Evolutionary conservation across 2,888 invertebrate species (phyloP).

Genomic region (Melitaea athalia): DNA sequence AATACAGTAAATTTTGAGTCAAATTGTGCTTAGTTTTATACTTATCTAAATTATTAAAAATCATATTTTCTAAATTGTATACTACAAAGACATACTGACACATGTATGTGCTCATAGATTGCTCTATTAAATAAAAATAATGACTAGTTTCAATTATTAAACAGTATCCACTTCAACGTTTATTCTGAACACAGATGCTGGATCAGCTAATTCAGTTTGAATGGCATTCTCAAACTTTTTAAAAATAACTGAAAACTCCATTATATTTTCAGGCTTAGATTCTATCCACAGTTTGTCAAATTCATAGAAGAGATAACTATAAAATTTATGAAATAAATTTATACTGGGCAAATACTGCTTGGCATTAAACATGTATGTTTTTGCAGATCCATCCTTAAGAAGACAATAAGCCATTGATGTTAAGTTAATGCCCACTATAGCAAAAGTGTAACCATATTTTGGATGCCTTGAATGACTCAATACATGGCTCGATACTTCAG

Average conservation of each 20-base stretch:
- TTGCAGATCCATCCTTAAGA: slow-evolving; percentile 90
- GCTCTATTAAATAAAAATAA: slow-evolving; percentile 18
- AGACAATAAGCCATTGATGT: slow-evolving; percentile 94
- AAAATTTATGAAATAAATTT: slow-evolving; percentile 94
- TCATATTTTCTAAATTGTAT: background rate
- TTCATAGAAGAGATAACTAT: slow-evolving; percentile 95
- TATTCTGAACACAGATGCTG: slow-evolving; percentile 88
- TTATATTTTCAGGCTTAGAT: slow-evolving; percentile 95
- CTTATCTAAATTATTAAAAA: background rate
- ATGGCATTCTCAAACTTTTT: slow-evolving; percentile 92
- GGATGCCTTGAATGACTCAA: slow-evolving; percentile 95
- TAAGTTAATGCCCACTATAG: slow-evolving; percentile 97
- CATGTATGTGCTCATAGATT: slow-evolving; percentile 11
- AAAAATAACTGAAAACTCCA: slow-evolving; percentile 96
- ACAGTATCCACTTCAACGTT: slow-evolving; percentile 88
- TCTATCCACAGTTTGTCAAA: slow-evolving; percentile 98
- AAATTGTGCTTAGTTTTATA: background rate
- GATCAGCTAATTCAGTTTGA: slow-evolving; percentile 85
- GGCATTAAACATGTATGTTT: slow-evolving; percentile 95
- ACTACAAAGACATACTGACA: background rate
- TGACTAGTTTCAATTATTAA: slow-evolving; percentile 43
- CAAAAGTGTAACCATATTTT: slow-evolving; percentile 92
- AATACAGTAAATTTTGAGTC: too few species aligned
- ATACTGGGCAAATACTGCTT: slow-evolving; percentile 85
- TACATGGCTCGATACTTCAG: slow-evolving; percentile 89